Base-by-base conservation (phyloP, 2,797 vertebrate species). In the Holocentrus rufus region DNA sequence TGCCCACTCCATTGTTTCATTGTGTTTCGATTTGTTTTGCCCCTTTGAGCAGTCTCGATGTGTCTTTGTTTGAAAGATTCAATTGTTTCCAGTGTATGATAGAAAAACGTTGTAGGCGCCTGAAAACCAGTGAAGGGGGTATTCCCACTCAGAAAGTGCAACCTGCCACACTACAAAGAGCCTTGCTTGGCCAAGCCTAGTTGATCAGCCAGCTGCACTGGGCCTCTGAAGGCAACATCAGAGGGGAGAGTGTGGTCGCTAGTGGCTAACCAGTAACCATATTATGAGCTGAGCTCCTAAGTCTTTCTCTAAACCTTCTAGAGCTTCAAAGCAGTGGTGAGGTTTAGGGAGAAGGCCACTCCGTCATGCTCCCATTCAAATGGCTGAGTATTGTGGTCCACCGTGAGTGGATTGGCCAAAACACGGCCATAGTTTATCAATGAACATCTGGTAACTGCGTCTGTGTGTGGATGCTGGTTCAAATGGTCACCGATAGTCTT, bases 221-320 rank as follows among this genome's bases (percentile, higher is more conserved):
- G 80, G 85, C 85, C 89, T 93, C 92, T 92, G 92, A 93, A 93
- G 93, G 93, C 88, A 93, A 94, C 93, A 92, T 95, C 93, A 94
- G 92, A 94, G 93, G 89, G 85, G 64, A 85, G 70, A 88, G 80
- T 94, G 93, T 79, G 93, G 93, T 94, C 75, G 66, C 89, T 84
- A 71, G 93, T 91, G 93, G 93, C 90, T 93, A 91, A 94, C 93
- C 94, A 93, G 89, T 88, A 82, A 91, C 90, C 91, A 90, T 92
- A 88, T 92, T 92, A 93, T 93, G 93, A 91, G 92, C 89, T 87
- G 89, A 92, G 90, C 85, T 90, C 85, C 87, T 86, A 91, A 90
- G 90, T 90, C 88, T 87, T 83, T 86, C 87, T 93, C 90, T 89
- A 93, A 92, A 92, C 89, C 90, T 88, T 88, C 85, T 83, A 62